A percentile compares a stretch with the other conserved stretches of the same genome.
Conservation (phyloP, 2,888 invertebrate species). For the Bellardia pandia region DNA sequence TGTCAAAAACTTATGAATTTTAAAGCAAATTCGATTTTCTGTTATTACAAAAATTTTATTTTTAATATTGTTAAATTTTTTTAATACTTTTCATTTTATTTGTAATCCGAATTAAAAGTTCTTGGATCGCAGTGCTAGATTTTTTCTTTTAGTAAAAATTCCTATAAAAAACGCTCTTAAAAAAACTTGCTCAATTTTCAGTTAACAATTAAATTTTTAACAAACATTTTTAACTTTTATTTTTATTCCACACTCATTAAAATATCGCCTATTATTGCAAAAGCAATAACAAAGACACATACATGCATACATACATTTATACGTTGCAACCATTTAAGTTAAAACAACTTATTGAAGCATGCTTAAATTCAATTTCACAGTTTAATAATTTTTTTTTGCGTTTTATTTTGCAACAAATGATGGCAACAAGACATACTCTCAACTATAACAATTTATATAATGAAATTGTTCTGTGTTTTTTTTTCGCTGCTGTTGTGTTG, state of each 20-base stretch:
- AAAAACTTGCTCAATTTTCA: not conserved
- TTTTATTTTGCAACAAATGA: conserved; percentile 43
- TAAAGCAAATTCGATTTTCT: too few relatives aligned
- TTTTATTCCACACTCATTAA: not conserved
- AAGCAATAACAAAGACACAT: not conserved
- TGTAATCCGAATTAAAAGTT: not conserved
- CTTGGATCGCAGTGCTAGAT: not conserved
- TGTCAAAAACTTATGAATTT: too few relatives aligned
- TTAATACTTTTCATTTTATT: not conserved
- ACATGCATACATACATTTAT: conserved; percentile 4
- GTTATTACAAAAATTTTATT: not conserved
- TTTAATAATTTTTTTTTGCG: conserved; percentile 65
- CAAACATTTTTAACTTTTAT: not conserved
- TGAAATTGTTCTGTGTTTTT: conserved; percentile 45
- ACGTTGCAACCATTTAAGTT: conserved; percentile 68
- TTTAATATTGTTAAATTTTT: not conserved
- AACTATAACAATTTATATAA: conserved; percentile 47
- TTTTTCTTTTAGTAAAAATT: not conserved
- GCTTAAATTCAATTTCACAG: conserved; percentile 73
- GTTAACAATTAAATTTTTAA: conserved; percentile 33
- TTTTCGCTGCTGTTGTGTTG: conserved; percentile 14
- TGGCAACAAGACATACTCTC: conserved; percentile 26
- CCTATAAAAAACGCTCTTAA: not conserved
- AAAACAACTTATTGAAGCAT: conserved; percentile 70
- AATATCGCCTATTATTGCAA: conserved; percentile 14